A percentile compares a stretch with the other conserved stretches of the same genome.
phyloP scores from a whole-genome alignment of 1,140 invertebrate genomes.

The Colletes gigas region DNA sequence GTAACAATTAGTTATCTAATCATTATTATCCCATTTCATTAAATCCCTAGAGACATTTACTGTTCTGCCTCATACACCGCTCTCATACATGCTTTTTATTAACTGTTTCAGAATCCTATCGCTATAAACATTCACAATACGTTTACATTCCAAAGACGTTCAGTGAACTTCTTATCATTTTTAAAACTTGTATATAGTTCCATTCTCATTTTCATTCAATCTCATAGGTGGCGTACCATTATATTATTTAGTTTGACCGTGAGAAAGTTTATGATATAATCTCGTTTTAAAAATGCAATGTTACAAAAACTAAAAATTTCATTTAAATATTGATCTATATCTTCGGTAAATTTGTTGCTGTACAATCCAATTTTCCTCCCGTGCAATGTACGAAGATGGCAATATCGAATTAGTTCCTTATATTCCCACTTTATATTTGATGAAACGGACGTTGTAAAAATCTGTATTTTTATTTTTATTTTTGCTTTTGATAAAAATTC shows the following conservation, averaged over 20 bases:
- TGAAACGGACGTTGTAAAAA: no score
- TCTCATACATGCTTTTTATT: constrained; percentile 69
- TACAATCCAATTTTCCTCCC: constrained; percentile 54
- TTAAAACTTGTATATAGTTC: constrained; percentile 46
- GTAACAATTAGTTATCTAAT: constrained; percentile 36
- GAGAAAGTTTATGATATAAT: constrained; percentile 9
- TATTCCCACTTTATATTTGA: neutral
- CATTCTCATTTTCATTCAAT: constrained; percentile 38
- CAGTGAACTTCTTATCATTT: constrained; percentile 22
- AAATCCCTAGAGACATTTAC: constrained; percentile 54
- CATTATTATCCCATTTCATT: constrained; percentile 35
- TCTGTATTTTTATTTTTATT: no score
- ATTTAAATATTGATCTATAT: constrained; percentile 4
- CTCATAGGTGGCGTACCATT: constrained; percentile 28
- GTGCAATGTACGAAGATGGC: constrained; percentile 61
- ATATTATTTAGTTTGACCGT: constrained; percentile 1
- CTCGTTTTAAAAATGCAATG: neutral
- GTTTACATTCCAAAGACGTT: constrained; percentile 20
- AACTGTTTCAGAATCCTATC: constrained; percentile 47
- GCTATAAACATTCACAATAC: constrained; percentile 39
- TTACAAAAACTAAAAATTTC: constrained; percentile 3
- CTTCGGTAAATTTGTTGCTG: constrained; percentile 15
- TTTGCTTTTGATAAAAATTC: no score
- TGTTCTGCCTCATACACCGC: constrained; percentile 73
- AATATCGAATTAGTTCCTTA: constrained; percentile 43